Evolutionary conservation across 2,113 vertebrate genomes (phyloP), one percentile per base, ranked within the genome.

Genomic region (Lophotis ruficrista): DNA sequence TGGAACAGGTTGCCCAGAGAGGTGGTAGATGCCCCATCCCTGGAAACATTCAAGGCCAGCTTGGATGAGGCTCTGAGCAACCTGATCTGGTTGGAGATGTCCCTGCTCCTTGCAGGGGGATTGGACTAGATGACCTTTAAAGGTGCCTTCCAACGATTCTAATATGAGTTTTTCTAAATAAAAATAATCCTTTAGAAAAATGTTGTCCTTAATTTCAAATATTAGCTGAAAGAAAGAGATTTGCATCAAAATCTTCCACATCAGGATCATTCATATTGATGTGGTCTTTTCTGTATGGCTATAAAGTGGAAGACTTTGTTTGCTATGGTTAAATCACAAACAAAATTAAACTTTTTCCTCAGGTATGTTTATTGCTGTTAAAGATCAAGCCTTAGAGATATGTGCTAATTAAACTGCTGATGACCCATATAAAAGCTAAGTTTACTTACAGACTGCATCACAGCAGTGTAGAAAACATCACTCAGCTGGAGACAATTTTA

Each of bases 401-500:
- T 57, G 80, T 89, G 43, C 58, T 95, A 93, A 94, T 92, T 96
- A 82, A 83, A 73, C 51, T 81, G n/a, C 27, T 90, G 83, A 69
- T 89, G 89, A 90, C 87, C 61, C 31, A 15, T 41, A 8, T 64
- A 64, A 87, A 82, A 93, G 24, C 68, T 72, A 93, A 90, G 51
- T 97, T 96, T 94, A 77, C 57, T 94, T 95, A 94, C 66, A 94
- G 68, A 83, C 71, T 81, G 86, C 66, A 88, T 41, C 70, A 61
- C 71, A 96, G 79, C 96, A 95, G 83, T 73, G 57, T 71, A 96
- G 85, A 95, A 97, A 97, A 53, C 48, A 47, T 78, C 86, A 54
- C 91, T 97, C 96, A 98, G 89, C 97, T 97, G 95, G 88, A 95
- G 79, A 95, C 72, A 96, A 94, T 90, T 97, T 86, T 97, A 96